These are phyloP conservation scores for Ranitomeya imitator DNA, from an alignment of 2,113 vertebrate genomes.

Conservation along the genomic window DNA sequence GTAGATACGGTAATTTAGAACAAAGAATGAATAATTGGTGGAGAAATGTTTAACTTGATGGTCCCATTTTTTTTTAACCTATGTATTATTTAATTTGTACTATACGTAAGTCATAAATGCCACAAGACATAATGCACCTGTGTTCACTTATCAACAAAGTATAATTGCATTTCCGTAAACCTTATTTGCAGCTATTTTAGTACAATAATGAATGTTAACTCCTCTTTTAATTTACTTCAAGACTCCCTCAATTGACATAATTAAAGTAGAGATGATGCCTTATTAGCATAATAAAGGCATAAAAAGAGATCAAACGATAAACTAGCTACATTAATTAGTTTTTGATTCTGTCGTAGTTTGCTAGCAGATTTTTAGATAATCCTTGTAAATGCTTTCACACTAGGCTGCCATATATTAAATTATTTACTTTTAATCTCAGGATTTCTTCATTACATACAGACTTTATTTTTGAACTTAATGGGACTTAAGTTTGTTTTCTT, in stretches of 20 bases:
- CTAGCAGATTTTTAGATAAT: conserved; percentile 1
- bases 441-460: background rate
- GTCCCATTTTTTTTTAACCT: too few species aligned
- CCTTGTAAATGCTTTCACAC: background rate
- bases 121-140: background rate
- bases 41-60: too few species aligned
- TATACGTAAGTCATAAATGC: background rate
- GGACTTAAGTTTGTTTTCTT: background rate
- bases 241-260: background rate
- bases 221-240: background rate
- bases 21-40: too few species aligned
- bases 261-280: conserved; percentile 18
- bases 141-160: background rate
- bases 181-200: background rate
- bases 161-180: background rate
- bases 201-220: background rate
- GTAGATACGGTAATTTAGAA: too few species aligned
- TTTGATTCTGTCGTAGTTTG: background rate
- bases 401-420: background rate
- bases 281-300: conserved; percentile 14
- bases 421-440: background rate
- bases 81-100: background rate
- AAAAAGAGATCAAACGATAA: background rate
- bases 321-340: background rate
- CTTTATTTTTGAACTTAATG: background rate